A percentile compares a stretch with the other conserved stretches of the same genome.
phyloP scores from a whole-genome alignment of 2,113 vertebrate genomes.

The Brachirus orientalis region DNA sequence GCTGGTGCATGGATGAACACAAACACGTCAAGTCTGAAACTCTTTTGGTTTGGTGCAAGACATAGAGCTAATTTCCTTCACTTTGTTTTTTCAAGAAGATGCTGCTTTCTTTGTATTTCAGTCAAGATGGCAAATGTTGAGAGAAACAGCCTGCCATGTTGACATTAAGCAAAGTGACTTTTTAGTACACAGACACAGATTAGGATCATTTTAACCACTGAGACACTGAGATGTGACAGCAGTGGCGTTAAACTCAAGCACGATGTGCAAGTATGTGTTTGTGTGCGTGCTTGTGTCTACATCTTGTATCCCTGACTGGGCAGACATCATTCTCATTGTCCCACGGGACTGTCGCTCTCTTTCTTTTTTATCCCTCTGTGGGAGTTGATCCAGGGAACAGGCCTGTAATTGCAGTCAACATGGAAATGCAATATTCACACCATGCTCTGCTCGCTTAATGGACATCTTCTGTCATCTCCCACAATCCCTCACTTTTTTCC shows the following conservation, averaged over 20 bases:
- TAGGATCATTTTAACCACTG: slow-evolving; percentile 31
- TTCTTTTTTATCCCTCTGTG: slow-evolving; percentile 49
- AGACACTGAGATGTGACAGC: slow-evolving; percentile 41
- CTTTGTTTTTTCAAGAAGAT: not conserved
- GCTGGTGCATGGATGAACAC: not conserved
- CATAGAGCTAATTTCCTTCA: not conserved
- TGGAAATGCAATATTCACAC: slow-evolving; percentile 68
- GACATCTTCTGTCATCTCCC: slow-evolving; percentile 68
- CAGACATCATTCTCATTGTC: slow-evolving; percentile 35
- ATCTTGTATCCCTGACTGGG: slow-evolving; percentile 17
- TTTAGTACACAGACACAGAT: slow-evolving; percentile 34
- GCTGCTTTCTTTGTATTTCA: not conserved
- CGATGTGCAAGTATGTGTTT: not conserved
- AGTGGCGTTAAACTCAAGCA: slow-evolving; percentile 8
- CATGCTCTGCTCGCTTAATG: slow-evolving; percentile 52
- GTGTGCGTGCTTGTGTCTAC: not conserved
- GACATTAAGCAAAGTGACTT: slow-evolving; percentile 19
- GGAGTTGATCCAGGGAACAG: slow-evolving; percentile 54
- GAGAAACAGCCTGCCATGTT: not conserved
- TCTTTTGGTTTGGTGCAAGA: not conserved
- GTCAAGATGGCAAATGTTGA: not conserved
- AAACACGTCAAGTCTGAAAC: slow-evolving; percentile 15
- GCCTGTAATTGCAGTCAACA: slow-evolving; percentile 64
- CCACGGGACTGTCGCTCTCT: slow-evolving; percentile 40
- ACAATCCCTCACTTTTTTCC: slow-evolving; percentile 27